Conservation (phyloP, 2,113 vertebrate genomes). For the Bothrops jararaca region DNA sequence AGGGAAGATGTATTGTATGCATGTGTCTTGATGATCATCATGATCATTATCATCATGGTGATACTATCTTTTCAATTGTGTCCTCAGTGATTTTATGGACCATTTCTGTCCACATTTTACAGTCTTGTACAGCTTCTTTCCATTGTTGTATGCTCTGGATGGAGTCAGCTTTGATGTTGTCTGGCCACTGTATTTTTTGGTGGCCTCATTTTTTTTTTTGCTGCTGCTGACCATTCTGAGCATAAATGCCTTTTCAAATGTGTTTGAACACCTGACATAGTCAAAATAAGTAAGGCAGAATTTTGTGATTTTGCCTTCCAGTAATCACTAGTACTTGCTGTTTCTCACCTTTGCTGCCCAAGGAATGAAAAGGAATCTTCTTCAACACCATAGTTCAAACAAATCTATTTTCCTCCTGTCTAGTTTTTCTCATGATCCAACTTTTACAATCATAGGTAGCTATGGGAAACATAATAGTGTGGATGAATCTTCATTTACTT, state of each 20-base stretch:
- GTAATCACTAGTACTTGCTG: background rate
- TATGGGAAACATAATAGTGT: background rate
- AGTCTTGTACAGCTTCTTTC: background rate
- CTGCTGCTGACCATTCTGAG: background rate
- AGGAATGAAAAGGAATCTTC: background rate
- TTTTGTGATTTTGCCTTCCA: background rate
- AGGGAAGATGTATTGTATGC: slow-evolving; percentile 16
- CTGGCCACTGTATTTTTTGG: background rate
- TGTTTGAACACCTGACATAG: background rate
- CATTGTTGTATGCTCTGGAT: background rate
- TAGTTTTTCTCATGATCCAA: background rate
- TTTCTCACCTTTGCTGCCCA: background rate
- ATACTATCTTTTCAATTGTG: background rate
- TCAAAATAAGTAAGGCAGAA: background rate
- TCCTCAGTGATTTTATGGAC: background rate
- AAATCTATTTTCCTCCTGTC: background rate
- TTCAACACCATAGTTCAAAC: background rate
- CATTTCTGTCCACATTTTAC: background rate
- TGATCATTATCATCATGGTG: background rate
- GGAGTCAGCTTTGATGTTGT: background rate
- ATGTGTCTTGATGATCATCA: background rate
- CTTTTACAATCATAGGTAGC: background rate
- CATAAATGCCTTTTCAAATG: background rate
- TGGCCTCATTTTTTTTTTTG: background rate
- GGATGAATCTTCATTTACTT: background rate